phyloP scores from a whole-genome alignment of 2,888 invertebrate genomes.

The Muschampia plurimacula region DNA sequence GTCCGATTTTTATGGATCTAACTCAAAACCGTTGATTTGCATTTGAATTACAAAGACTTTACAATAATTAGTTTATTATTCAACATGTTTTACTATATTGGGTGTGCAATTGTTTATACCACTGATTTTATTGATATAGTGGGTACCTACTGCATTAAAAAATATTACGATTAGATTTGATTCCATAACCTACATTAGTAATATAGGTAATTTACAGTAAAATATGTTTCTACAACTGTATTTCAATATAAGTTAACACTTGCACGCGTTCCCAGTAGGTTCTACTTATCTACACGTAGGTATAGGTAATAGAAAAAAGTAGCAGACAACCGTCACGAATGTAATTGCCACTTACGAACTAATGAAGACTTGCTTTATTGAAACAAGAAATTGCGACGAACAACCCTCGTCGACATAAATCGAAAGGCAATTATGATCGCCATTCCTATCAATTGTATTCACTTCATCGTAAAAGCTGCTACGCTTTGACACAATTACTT shows the following conservation, averaged over 20 bases:
- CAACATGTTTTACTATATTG: too few relatives aligned
- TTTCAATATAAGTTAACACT: conserved; percentile 65
- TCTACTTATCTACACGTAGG: not conserved
- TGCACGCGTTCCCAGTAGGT: conserved; percentile 71
- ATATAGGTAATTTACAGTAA: not conserved
- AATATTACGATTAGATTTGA: not conserved
- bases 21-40: too few relatives aligned
- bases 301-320: conserved; percentile 27
- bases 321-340: conserved; percentile 54
- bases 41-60: too few relatives aligned
- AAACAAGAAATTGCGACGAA: conserved; percentile 74
- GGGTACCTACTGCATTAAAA: too few relatives aligned
- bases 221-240: conserved; percentile 55
- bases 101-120: too few relatives aligned
- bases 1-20: too few relatives aligned
- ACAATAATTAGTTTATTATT: too few relatives aligned
- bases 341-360: conserved; percentile 64
- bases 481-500: conserved; percentile 32
- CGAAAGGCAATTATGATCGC: conserved; percentile 67
- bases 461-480: conserved; percentile 45
- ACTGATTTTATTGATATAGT: too few relatives aligned
- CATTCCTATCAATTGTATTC: conserved; percentile 64
- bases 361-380: conserved; percentile 74
- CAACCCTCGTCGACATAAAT: conserved; percentile 56
- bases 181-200: conserved; percentile 2